Evolutionary conservation across 2,888 invertebrate genomes (phyloP).

Genomic region (Erynnis tages): DNA sequence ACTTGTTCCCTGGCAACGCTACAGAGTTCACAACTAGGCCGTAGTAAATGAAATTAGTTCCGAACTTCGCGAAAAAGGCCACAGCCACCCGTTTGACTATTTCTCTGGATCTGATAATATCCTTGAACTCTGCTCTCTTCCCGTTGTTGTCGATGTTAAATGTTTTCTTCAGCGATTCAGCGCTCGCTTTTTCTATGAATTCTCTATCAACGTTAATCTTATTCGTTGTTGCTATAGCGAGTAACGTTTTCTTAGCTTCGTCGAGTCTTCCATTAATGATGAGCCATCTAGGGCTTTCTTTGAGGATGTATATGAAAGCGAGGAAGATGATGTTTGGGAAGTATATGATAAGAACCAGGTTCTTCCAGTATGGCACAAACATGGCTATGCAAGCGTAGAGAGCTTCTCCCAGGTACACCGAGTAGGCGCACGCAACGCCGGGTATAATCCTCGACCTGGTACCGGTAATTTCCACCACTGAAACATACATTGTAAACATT

Average conservation of each 20-base stretch:
- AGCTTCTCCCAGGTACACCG: slow-evolving; percentile 58
- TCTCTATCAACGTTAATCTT: slow-evolving; percentile 50
- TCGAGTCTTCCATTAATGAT: slow-evolving; percentile 56
- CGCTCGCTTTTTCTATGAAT: slow-evolving; percentile 48
- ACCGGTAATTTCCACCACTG: slow-evolving; percentile 65
- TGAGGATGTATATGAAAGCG: slow-evolving; percentile 46
- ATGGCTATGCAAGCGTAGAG: slow-evolving; percentile 60
- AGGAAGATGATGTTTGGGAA: slow-evolving; percentile 55
- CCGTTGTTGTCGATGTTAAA: slow-evolving; percentile 52
- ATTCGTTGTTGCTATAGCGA: slow-evolving; percentile 51
- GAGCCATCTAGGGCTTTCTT: slow-evolving; percentile 67
- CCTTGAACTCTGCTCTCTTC: slow-evolving; percentile 48
- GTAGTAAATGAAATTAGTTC: slow-evolving; percentile 62
- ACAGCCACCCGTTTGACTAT: slow-evolving; percentile 54
- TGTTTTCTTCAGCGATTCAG: slow-evolving; percentile 46
- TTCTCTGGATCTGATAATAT: slow-evolving; percentile 52
- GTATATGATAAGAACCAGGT: slow-evolving; percentile 55
- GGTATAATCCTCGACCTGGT: slow-evolving; percentile 53
- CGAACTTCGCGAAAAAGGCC: slow-evolving; percentile 49
- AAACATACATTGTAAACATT: background rate
- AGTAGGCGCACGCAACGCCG: slow-evolving; percentile 57
- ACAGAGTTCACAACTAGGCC: slow-evolving; percentile 66
- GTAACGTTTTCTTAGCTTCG: slow-evolving; percentile 51
- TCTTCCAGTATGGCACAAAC: slow-evolving; percentile 62
- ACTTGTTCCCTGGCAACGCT: slow-evolving; percentile 62